Evolutionary conservation across 1,140 invertebrate species (phyloP), one percentile per base, ranked within the genome.

Genomic region (Danaus plexippus): DNA sequence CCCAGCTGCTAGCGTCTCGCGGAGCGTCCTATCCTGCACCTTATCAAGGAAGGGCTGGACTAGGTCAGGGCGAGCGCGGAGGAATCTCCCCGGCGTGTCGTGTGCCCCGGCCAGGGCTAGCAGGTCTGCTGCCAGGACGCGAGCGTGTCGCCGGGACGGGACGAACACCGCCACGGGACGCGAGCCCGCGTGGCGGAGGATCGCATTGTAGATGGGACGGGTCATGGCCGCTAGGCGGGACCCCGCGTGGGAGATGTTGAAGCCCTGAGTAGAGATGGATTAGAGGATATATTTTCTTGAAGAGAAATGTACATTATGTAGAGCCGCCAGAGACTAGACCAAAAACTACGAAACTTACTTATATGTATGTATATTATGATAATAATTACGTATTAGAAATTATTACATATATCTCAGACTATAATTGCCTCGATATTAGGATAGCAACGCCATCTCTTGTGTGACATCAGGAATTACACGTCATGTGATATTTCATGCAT

Each of bases 121-220:
- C 15, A 99, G 88, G 87, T 99, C 98, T 54, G 98, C 96, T 0
- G 98, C 98, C 1, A 97, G 97, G 4, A 99, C 88, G 54, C 96
- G 90, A 0, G 97, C 95, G 84, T 98, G 96, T 66, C 97, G 96
- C 0, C 98, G 88, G 1, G 95, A 96, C 3, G 98, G 97, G 1
- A 99, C 98, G 87, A 99, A 99, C n/a, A 99, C 92, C 46, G 98
- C 93, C 0, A 94, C 95, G 0, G 98, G 97, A 75, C 96, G 96
- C 63, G 93, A 91, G 0, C 94, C 91, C 52, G 96, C 96, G 73
- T 98, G 92, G 45, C 95, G 91, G 1, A 94, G 66, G n/a, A 99
- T 95, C 1, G 96, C 93, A 77, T 98, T 97, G 84, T 99, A 99
- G 0, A 97, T 94, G 0, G 98, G 98, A 79, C 98, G 98, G 0